Percentiles rank a stretch among this genome's conserved stretches.
These are phyloP conservation scores for Drosophila ohnishii DNA, from an alignment of 1,140 invertebrate species.

Conservation along the genomic window DNA sequence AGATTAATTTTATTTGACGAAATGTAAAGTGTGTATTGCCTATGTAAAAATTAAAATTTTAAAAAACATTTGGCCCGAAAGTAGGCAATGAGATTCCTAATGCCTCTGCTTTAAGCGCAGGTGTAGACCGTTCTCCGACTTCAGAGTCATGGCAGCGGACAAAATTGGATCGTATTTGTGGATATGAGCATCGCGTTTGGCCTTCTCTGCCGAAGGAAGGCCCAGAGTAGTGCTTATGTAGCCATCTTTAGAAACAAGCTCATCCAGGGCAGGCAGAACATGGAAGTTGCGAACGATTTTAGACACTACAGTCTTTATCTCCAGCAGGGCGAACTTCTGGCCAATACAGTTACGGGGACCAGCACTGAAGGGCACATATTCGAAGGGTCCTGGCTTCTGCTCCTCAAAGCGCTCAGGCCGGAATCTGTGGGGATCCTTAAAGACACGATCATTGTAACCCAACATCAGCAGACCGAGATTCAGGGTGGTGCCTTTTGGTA, in stretches of 20 bases:
- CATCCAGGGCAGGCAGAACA: constrained; percentile 71
- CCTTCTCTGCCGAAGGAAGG: constrained; percentile 35
- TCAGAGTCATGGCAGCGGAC: constrained; percentile 64
- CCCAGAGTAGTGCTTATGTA: constrained; percentile 59
- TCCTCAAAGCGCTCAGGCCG: constrained; percentile 89
- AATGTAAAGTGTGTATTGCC: background rate
- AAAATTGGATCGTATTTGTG: constrained; percentile 76
- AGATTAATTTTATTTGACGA: constrained; percentile 12
- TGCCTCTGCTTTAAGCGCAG: constrained; percentile 57
- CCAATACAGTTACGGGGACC: constrained; percentile 80
- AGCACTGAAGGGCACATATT: constrained; percentile 86
- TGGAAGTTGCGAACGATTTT: constrained; percentile 82
- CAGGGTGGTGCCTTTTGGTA: constrained; percentile 62
- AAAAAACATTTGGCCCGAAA: background rate
- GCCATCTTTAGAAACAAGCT: constrained; percentile 62
- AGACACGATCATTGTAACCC: constrained; percentile 83
- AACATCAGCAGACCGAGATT: constrained; percentile 55
- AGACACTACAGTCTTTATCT: constrained; percentile 83
- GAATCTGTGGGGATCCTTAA: constrained; percentile 89
- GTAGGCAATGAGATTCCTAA: constrained; percentile 5
- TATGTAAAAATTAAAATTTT: background rate
- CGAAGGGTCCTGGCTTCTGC: constrained; percentile 83
- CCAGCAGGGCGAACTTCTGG: constrained; percentile 84
- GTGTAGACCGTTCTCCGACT: constrained; percentile 72
- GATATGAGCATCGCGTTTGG: constrained; percentile 27